These are phyloP conservation scores for Leuciscus waleckii DNA, from an alignment of 2,797 vertebrate genomes.

Conservation along the genomic window DNA sequence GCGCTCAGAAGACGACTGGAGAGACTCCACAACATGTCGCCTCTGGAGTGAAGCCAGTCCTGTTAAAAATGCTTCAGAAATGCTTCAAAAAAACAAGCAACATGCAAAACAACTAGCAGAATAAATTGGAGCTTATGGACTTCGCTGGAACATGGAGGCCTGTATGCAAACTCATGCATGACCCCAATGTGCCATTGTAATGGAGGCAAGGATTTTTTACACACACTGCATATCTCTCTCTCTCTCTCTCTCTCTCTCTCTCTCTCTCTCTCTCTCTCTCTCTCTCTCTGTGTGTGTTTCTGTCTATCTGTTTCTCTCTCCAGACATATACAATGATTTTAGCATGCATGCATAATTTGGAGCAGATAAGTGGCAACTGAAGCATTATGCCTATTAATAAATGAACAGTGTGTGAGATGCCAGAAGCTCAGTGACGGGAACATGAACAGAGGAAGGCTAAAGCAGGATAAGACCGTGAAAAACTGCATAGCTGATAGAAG, in stretches of 20 bases:
- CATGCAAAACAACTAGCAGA: slow-evolving; percentile 58
- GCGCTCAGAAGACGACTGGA: neutral
- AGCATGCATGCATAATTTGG: slow-evolving; percentile 73
- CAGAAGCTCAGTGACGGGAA: slow-evolving; percentile 36
- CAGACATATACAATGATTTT: slow-evolving; percentile 60
- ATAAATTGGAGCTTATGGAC: slow-evolving; percentile 62
- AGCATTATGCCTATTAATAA: slow-evolving; percentile 77
- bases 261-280: slow-evolving; percentile 35
- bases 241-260: slow-evolving; percentile 39
- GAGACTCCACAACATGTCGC: slow-evolving; percentile 6
- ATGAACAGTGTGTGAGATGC: slow-evolving; percentile 64
- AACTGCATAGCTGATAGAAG: neutral
- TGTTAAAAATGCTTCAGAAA: slow-evolving; percentile 32
- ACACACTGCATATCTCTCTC: slow-evolving; percentile 62
- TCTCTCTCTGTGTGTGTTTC: neutral
- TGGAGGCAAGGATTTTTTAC: slow-evolving; percentile 69
- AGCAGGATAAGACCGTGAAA: slow-evolving; percentile 11
- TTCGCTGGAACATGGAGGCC: slow-evolving; percentile 58
- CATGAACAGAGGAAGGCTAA: slow-evolving; percentile 16
- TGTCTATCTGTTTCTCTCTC: slow-evolving; percentile 27
- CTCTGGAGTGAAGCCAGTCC: slow-evolving; percentile 35
- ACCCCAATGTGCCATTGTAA: slow-evolving; percentile 62
- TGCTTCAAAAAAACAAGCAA: slow-evolving; percentile 33
- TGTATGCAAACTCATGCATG: slow-evolving; percentile 65
- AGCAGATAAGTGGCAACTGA: slow-evolving; percentile 72